Base-by-base conservation (phyloP, 2,113 vertebrate genomes). In the Ifrita kowaldi region DNA sequence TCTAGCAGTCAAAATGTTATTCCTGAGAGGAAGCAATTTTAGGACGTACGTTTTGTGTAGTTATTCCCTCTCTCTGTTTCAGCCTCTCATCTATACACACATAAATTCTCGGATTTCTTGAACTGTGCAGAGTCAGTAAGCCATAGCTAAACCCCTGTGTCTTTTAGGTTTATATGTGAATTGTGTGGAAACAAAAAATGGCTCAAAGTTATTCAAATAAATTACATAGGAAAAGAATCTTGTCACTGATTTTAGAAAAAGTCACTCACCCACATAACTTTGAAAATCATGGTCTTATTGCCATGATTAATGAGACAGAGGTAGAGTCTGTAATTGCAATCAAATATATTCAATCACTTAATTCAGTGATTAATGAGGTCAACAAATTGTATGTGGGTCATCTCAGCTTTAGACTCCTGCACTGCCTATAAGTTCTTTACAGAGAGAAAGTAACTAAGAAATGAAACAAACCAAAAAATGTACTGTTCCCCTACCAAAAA, bases 1-100 rank as follows among this genome's bases (percentile, higher is more conserved):
- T 96, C 96, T 94, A 96, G 95, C 69, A 89, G 93, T 97, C 96
- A 97, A 97, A 97, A 97, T 97, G 93, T 96, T 94, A 64, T 70
- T 71, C 65, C 86, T 75, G 76, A 87, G 62, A 81, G 69, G 64
- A 94, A 78, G 60, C 24, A 90, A 71, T 92, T 94, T 92, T 42
- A 71, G 60, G 64, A 47, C 0, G 3, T 52, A 33, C 3, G 1
- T 75, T 92, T 94, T 87, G 52, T 78, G 44, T 47, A 81, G 84
- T 70, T 84, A 74, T 59, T 95, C n/a, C 78, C 42, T 67, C 44
- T 79, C 27, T 59, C 56, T 67, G 16, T 89, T 87, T 89, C 91
- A 89, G 22, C 33, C 16, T 89, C 65, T 89, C n/a, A 68, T 68
- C 42, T 81, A 75, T 39, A 74, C 20, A 78, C 50, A 13, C 39